Evolutionary conservation across 2,888 invertebrate genomes (phyloP).

Genomic region (Yponomeuta sedellus): DNA sequence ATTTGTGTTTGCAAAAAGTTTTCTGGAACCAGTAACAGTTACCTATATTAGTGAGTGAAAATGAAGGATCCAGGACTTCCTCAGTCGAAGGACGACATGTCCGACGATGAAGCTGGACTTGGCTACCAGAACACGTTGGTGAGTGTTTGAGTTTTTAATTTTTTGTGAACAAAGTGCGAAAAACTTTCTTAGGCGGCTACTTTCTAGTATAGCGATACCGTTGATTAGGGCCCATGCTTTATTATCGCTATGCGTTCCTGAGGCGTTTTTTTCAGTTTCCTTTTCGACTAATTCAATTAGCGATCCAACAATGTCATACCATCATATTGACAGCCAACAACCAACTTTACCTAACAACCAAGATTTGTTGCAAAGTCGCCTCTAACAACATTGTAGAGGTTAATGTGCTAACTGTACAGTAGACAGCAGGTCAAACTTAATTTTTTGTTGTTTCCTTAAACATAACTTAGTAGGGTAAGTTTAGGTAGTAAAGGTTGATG

Average conservation of each 20-base stretch:
- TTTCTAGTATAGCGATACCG: neutral
- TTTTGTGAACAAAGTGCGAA: neutral
- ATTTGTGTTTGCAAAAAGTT: slow-evolving; percentile 10
- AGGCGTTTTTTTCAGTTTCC: neutral
- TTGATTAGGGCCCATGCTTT: neutral
- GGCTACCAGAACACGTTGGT: slow-evolving; percentile 84
- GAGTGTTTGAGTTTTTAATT: slow-evolving; percentile 42
- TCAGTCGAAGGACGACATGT: slow-evolving; percentile 56
- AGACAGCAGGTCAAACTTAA: too few species aligned
- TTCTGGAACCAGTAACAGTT: neutral
- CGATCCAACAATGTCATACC: too few species aligned
- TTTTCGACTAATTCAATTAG: too few species aligned
- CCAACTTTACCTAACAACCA: too few species aligned
- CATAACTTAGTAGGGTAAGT: too few species aligned
- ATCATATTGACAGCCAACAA: too few species aligned
- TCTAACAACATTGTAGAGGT: too few species aligned
- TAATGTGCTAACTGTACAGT: too few species aligned
- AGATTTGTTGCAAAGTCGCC: too few species aligned
- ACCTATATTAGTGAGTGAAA: slow-evolving; percentile 36
- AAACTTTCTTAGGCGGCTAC: neutral
- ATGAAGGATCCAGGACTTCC: slow-evolving; percentile 49
- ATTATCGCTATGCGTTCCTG: neutral
- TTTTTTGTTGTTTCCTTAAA: too few species aligned
- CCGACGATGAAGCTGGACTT: slow-evolving; percentile 79
- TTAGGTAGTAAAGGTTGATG: too few species aligned